Base-by-base conservation (phyloP, 2,888 invertebrate genomes). In the Tigriopus californicus region DNA sequence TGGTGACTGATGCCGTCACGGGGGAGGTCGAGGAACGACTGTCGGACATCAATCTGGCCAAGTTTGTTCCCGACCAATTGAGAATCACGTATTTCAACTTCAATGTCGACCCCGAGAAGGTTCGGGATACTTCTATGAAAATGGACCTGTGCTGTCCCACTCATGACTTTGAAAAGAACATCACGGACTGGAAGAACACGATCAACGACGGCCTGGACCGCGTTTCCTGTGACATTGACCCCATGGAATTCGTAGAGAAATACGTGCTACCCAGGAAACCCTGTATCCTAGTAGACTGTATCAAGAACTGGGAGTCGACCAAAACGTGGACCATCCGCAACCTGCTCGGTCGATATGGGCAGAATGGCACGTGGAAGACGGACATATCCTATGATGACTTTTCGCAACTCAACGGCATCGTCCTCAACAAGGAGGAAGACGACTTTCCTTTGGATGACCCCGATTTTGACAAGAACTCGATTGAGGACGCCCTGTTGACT, bases 241-340 rank as follows among this genome's bases (percentile, higher is more conserved):
- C 52, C 18, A 52, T 52, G 52, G 52, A 52, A 25, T 52, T 52
- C 24, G 24, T 25, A 52, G 22, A 52, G 22, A 6, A 25, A n/a
- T 52, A 52, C 33, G 25, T 52, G 5, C 22, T 52, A 4, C 18
- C 18, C 8, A 20, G 52, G 33, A 52, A 52, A 40, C 25, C 52
- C 8, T 18, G 15, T 25, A 52, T 52, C 2, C 22, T 52, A 11
- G 52, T 52, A 1, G 33, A 52, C 24, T 52, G 52, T 25, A 52
- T 33, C 22, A 52, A 24, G 24, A 40, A 52, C 4, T 52, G 52
- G 52, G 24, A 52, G 24, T 24, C 52, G 13, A 24, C 22, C 10
- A 52, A 52, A 25, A 10, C 52, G 1, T 52, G 52, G 52, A 52
- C 52, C 22, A 52, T 52, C 24, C 22, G 13, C 22, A n/a, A 40